Base-by-base conservation (phyloP, 1,140 invertebrate genomes). In the Tetramorium simillimum region DNA sequence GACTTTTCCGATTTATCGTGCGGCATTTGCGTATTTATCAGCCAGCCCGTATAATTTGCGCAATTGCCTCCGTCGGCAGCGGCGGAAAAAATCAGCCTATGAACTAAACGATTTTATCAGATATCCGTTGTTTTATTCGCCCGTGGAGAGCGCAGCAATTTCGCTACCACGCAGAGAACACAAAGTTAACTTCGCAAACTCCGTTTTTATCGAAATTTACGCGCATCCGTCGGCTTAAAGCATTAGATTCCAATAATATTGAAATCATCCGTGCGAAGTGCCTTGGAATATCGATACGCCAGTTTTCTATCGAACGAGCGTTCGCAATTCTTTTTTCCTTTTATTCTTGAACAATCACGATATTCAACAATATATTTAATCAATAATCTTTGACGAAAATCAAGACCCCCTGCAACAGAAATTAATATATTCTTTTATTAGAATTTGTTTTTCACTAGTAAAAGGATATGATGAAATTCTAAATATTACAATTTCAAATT, bases 201-300 rank as follows among this genome's bases (percentile, higher is more conserved):
- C 80, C 18, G 80, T 69, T 84, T 73, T 84, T 70, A 84, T 84
- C 80, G 80, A 84, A 84, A 84, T 84, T 84, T n/a, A 28, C 69
- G 46, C n/a, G 53, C 80, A 53, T 58, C 21, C 77, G 46, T 70
- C 49, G 53, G 80, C 80, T 84, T 75, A 60, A 84, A 73, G 69
- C 62, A 84, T 84, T 75, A 84, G 53, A 84, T 84, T 84, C 56
- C 80, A 84, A 84, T 84, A 73, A 84, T 84, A 84, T 84, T 84
- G 80, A 73, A 75, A 84, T 84, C 69, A 84, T 84, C 53, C 53
- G 69, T 73, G 53, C 53, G 24, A 58, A 43, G 24, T 75, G 33
- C 80, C 56, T 84, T 33, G 53, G 67, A 75, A 73, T 70, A 58
- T 84, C 69, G 80, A 33, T 46, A 46, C 53, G 51, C 37, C 67